Evolutionary conservation across 2,888 invertebrate species (phyloP).

Genomic region (Mythimna vitellina): DNA sequence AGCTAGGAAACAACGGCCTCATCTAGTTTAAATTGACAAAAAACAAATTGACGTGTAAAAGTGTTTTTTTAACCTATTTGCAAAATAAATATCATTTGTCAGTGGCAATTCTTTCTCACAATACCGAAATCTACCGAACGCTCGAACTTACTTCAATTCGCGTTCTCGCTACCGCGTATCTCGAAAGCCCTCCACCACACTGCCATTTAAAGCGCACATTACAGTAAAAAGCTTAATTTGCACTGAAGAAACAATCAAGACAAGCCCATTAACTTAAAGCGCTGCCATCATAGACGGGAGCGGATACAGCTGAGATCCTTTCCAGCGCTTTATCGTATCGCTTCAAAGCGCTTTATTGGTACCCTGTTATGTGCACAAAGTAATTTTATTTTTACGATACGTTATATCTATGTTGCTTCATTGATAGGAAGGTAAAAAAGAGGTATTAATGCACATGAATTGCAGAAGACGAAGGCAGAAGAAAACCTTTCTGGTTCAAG

Average conservation of each 20-base stretch:
- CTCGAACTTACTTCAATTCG: background rate
- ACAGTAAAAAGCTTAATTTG: conserved; percentile 64
- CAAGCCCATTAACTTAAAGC: conserved; percentile 54
- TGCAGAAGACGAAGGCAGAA: too few relatives aligned
- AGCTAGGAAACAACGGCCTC: too few relatives aligned
- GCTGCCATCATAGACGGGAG: conserved; percentile 42
- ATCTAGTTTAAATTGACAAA: too few relatives aligned
- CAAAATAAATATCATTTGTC: too few relatives aligned
- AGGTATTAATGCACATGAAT: background rate
- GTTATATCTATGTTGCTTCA: conserved; percentile 28
- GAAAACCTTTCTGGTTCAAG: too few relatives aligned
- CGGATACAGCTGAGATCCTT: conserved; percentile 57
- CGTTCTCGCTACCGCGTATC: conserved; percentile 16
- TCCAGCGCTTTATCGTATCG: conserved; percentile 60
- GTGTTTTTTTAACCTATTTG: too few relatives aligned
- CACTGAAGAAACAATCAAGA: conserved; percentile 65
- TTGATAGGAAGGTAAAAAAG: conserved; percentile 13
- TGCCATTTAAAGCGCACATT: conserved; percentile 40
- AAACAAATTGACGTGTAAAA: too few relatives aligned
- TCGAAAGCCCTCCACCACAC: conserved; percentile 5
- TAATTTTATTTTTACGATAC: conserved; percentile 65
- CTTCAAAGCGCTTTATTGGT: conserved; percentile 58
- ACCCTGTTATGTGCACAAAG: conserved; percentile 52
- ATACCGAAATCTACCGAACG: too few relatives aligned
- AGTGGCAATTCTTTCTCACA: too few relatives aligned